A percentile compares a stretch with the other conserved stretches of the same genome.
Evolutionary conservation across 2,797 vertebrate genomes (phyloP).

Genomic region (Sparus aurata): DNA sequence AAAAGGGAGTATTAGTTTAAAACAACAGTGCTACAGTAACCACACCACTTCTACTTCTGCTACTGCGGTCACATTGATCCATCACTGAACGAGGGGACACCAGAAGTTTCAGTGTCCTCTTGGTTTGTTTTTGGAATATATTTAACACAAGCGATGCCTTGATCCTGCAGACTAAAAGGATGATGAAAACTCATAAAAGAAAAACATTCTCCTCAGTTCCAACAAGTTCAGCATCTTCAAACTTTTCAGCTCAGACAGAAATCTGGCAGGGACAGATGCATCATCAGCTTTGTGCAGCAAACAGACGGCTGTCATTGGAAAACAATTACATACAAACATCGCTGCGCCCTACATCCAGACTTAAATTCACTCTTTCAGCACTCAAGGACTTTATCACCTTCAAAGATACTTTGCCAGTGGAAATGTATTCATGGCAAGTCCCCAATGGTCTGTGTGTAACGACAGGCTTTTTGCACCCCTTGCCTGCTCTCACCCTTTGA

Average conservation of each 20-base stretch:
- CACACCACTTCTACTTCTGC: background rate
- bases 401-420: slow-evolving; percentile 10
- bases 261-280: slow-evolving; percentile 36
- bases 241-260: slow-evolving; percentile 30
- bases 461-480: slow-evolving; percentile 30
- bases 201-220: slow-evolving; percentile 5
- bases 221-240: slow-evolving; percentile 38
- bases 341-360: slow-evolving; percentile 28
- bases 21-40: background rate
- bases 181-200: slow-evolving; percentile 7
- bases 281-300: slow-evolving; percentile 37
- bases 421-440: slow-evolving; percentile 38
- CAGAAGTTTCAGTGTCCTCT: background rate
- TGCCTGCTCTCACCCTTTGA: slow-evolving; percentile 28
- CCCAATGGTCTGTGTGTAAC: slow-evolving; percentile 5
- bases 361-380: slow-evolving; percentile 30
- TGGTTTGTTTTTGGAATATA: slow-evolving; percentile 33
- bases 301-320: slow-evolving; percentile 26
- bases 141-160: background rate
- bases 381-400: slow-evolving; percentile 57
- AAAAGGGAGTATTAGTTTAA: background rate
- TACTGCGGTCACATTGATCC: background rate
- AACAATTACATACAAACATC: slow-evolving; percentile 34
- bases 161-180: slow-evolving; percentile 13
- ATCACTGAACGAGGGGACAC: background rate